Evolutionary conservation across 2,113 vertebrate species (phyloP).

Genomic region (Oryzias celebensis): DNA sequence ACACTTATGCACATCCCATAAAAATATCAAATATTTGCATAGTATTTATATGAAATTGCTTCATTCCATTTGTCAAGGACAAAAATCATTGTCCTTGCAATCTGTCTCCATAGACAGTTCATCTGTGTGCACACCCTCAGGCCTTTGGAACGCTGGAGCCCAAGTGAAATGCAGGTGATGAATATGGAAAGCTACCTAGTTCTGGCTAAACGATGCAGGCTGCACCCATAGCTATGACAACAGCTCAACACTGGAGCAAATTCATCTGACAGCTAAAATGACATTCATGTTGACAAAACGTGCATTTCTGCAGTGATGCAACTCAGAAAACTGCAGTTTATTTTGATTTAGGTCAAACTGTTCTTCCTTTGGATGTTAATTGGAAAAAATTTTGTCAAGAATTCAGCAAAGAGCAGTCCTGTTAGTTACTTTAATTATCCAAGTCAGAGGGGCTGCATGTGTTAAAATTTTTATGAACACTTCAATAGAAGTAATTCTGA

Average conservation of each 20-base stretch:
- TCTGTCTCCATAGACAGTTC: constrained; percentile 42
- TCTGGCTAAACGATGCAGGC: constrained; percentile 18
- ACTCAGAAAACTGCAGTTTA: neutral
- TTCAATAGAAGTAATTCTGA: too few species aligned
- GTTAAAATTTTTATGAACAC: too few species aligned
- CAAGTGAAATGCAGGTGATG: constrained; percentile 55
- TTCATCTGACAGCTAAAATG: constrained; percentile 35
- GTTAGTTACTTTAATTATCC: too few species aligned
- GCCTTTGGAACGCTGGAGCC: constrained; percentile 34
- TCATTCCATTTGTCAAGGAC: constrained; percentile 49
- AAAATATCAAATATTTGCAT: constrained; percentile 50
- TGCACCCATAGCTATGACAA: constrained; percentile 11
- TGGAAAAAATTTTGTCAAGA: neutral
- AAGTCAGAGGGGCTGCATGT: too few species aligned
- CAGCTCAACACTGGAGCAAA: constrained; percentile 20
- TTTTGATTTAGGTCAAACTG: constrained; percentile 2
- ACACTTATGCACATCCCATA: constrained; percentile 30
- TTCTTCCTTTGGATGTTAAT: neutral
- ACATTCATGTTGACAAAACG: neutral
- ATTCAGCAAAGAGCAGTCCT: neutral
- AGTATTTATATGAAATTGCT: constrained; percentile 32
- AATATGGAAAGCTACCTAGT: constrained; percentile 61
- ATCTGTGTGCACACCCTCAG: constrained; percentile 38
- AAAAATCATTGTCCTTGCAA: constrained; percentile 50
- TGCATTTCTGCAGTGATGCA: neutral